These are phyloP conservation scores for Steinernema khuongi DNA, from an alignment of 1,140 invertebrate species.

Conservation along the genomic window DNA sequence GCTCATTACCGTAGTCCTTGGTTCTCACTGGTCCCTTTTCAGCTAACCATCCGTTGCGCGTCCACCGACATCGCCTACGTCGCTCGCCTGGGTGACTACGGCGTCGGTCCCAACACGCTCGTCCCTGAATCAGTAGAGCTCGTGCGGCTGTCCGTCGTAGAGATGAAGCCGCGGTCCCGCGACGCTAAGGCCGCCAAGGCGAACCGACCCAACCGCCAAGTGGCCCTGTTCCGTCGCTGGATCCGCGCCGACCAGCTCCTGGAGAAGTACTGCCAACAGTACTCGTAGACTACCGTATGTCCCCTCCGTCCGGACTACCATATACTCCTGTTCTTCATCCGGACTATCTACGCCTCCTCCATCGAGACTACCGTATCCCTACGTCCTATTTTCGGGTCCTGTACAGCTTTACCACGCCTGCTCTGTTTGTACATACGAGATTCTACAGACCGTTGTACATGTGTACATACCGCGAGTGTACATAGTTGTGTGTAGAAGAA, in stretches of 20 bases:
- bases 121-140: not conserved
- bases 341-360: no score
- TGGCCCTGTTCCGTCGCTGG: not conserved
- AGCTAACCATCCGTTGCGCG: not conserved
- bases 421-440: not conserved
- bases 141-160: not conserved
- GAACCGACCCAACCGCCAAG: not conserved
- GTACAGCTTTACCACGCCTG: not conserved
- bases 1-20: not conserved
- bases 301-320: no score
- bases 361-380: no score
- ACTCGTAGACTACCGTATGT: not conserved
- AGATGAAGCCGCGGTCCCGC: not conserved
- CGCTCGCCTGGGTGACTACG: not conserved
- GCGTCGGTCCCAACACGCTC: not conserved
- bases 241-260: not conserved
- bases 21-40: not conserved
- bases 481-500: not conserved
- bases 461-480: not conserved
- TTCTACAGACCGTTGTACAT: no score
- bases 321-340: no score
- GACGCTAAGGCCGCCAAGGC: not conserved
- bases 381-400: not conserved
- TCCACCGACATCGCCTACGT: constrained; percentile 3
- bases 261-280: constrained; percentile 10